Base-by-base conservation (phyloP, 2,113 vertebrate genomes). In the Malaclemys terrapin region DNA sequence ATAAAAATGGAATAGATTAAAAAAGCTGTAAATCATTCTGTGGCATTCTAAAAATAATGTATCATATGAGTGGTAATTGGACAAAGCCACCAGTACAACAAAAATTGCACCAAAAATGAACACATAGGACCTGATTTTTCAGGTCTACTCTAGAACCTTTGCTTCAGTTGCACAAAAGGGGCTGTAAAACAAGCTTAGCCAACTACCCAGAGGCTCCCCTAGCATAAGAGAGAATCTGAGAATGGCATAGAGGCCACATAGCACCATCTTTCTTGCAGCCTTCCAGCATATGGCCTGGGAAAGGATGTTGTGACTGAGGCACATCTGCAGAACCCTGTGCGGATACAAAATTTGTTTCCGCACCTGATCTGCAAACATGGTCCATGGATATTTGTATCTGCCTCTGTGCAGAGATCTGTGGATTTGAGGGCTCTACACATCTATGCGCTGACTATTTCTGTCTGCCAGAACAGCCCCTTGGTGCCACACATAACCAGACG, bases 71-170 rank as follows among this genome's bases (percentile, higher is more conserved):
- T 16, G 47, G n/a, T 75, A 79, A 80, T 49, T n/a, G 83, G n/a
- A n/a, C 11, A n/a, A 16, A 38, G n/a, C 14, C 49, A 25, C 1
- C 1, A 6, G 1, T 6, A 49, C 35, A 75, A 27, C 6, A 9
- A 16, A 80, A 83, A 29, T 12, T 10, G 27, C 25, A 19, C 42
- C 59, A 8, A 38, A n/a, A 69, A 19, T 69, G 35, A 65, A 65
- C 16, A 65, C 16, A 65, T 35, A 31, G 11, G 31, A 65, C 8
- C 31, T n/a, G 62, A 69, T n/a, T 69, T 54, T 35, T 69, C 62
- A n/a, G 35, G 62, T n/a, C 7, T 69, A 69, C 35, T 69, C 35
- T n/a, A 19, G 62, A 69, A 17, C 62, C 3, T n/a, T n/a, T 69
- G 35, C 31, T 65, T 16, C 14, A 35, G 16, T 65, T 65, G 13